phyloP scores from a whole-genome alignment of 2,888 invertebrate species.

The Drosophila mimica region DNA sequence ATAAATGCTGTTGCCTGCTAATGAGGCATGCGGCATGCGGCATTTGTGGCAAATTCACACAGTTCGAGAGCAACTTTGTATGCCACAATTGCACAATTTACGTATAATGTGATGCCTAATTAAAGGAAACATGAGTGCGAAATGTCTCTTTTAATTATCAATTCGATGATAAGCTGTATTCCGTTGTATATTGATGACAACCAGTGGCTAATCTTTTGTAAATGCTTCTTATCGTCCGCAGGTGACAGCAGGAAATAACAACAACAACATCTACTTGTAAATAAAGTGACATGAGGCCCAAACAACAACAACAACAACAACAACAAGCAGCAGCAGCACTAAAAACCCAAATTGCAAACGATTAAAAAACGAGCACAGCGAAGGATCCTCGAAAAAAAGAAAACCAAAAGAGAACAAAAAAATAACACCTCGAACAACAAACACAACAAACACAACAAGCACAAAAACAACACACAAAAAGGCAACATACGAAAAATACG shows the following conservation, averaged over 20 bases:
- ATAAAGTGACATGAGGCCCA: conserved; percentile 78
- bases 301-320: conserved; percentile 58
- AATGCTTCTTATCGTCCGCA: conserved; percentile 46
- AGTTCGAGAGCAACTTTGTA: neutral
- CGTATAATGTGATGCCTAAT: neutral
- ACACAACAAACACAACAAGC: conserved; percentile 12
- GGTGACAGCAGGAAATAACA: conserved; percentile 34
- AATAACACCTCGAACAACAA: conserved; percentile 3
- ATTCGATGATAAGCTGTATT: conserved; percentile 23
- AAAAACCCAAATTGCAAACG: conserved; percentile 76
- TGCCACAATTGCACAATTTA: neutral
- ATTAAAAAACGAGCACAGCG: conserved; percentile 65
- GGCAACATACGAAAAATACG: conserved; percentile 9
- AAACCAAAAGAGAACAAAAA: conserved; percentile 20
- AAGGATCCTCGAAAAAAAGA: conserved; percentile 44
- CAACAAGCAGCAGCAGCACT: conserved; percentile 49
- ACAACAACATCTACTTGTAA: conserved; percentile 58
- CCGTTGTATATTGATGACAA: conserved; percentile 14
- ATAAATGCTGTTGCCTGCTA: neutral
- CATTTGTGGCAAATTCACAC: neutral
- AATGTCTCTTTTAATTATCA: neutral
- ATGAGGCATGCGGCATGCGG: neutral
- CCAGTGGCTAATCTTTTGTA: conserved; percentile 47
- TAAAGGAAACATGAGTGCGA: neutral
- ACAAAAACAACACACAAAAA: conserved; percentile 6